These are phyloP conservation scores for Nyctibius bracteatus DNA, from an alignment of 2,113 vertebrate species.

Conservation along the genomic window DNA sequence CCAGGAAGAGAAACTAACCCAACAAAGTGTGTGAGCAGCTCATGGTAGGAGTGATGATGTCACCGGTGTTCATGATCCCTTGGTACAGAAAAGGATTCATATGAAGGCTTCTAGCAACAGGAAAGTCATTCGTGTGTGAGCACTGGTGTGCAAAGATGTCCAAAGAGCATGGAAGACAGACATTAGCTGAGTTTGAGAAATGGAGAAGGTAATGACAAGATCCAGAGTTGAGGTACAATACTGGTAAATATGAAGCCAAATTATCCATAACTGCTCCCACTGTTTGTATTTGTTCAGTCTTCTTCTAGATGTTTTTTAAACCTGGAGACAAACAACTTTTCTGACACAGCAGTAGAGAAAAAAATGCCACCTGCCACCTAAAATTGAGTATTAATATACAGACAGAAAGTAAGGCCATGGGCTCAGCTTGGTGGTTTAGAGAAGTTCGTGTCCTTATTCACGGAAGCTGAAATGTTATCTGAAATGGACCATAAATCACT, in stretches of 20 bases:
- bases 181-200: neutral
- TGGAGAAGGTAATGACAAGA: neutral
- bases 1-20: neutral
- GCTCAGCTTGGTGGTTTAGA: neutral
- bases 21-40: neutral
- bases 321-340: neutral
- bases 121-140: neutral
- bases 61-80: neutral
- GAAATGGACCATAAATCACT: neutral
- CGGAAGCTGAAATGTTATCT: neutral
- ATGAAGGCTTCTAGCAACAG: neutral
- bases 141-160: neutral
- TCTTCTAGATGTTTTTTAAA: neutral
- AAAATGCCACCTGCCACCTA: neutral
- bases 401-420: neutral
- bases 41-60: rapidly evolving
- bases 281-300: neutral
- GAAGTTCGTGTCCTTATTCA: neutral
- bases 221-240: neutral
- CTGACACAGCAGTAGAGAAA: neutral
- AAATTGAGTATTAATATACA: neutral
- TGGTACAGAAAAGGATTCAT: neutral
- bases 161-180: neutral
- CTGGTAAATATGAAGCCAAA: neutral
- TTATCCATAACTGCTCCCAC: neutral